phyloP scores from a whole-genome alignment of 2,888 invertebrate genomes.

The Cerceris ruficornis region DNA sequence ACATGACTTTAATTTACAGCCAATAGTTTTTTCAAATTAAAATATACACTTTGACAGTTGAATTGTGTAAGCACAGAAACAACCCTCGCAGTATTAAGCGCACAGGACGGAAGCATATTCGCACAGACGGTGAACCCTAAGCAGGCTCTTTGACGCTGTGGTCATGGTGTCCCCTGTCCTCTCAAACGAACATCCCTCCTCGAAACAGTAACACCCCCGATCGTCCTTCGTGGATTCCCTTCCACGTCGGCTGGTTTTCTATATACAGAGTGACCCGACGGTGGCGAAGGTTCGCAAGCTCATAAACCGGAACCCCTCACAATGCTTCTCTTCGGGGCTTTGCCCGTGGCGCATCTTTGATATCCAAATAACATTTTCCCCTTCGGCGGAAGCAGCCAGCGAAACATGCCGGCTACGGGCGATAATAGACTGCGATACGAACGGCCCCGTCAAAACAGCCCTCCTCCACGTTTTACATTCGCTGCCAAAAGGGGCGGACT shows the following conservation, averaged over 20 bases:
- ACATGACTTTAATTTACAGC: too few relatives aligned
- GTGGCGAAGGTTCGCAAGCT: slow-evolving; percentile 42
- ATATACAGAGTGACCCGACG: slow-evolving; percentile 16
- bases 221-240: slow-evolving; percentile 57
- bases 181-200: slow-evolving; percentile 52
- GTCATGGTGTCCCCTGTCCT: slow-evolving; percentile 20
- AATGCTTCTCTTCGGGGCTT: slow-evolving; percentile 58
- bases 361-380: slow-evolving; percentile 72
- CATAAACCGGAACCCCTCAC: slow-evolving; percentile 66
- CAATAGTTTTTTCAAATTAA: too few relatives aligned
- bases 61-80: too few relatives aligned
- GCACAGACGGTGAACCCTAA: slow-evolving; percentile 44
- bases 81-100: too few relatives aligned
- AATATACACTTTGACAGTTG: too few relatives aligned
- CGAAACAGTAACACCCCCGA: slow-evolving; percentile 53
- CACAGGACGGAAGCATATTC: too few relatives aligned
- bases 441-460: slow-evolving; percentile 18
- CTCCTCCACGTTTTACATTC: slow-evolving; percentile 17
- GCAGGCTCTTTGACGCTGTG: slow-evolving; percentile 55
- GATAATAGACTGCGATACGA: slow-evolving; percentile 63
- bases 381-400: slow-evolving; percentile 56
- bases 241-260: slow-evolving; percentile 51
- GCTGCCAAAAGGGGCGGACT: slow-evolving; percentile 35
- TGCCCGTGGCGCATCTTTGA: slow-evolving; percentile 68
- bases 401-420: slow-evolving; percentile 47